Base-by-base conservation (phyloP, 64 coral and sea anemone genomes). In the Catalaphyllia jardinei region DNA sequence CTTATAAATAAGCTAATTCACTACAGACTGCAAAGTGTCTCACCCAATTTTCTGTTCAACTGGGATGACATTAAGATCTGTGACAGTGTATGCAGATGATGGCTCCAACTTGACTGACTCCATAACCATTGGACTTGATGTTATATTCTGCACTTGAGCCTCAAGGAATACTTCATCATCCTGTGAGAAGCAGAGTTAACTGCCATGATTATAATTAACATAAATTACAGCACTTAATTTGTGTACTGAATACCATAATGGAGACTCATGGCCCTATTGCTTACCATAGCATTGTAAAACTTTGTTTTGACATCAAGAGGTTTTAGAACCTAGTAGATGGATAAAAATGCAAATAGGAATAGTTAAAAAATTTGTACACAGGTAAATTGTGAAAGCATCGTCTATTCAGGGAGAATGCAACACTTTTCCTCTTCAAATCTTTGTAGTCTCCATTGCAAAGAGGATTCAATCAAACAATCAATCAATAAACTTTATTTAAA, bases 261-360 rank as follows among this genome's bases (percentile, higher is more conserved):
- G 42, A 46, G 42, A 46, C 54, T 57, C 1, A 57, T 18, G 46
- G 6, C 19, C n/a, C n/a, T n/a, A n/a, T n/a, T n/a, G 59, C 85
- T 42, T 90, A 98, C 96, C 96, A 90, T 91, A 39, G 93, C 93
- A 93, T 96, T 96, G 38, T 95, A 98, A 81, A 98, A 98, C 33
- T 95, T 98, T 79, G 96, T 98, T 67, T 98, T 98, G 9, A 98
- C 96, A 86, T 98, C 96, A 63, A 98, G 88, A 77, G 96, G 96
- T 72, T 98, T 98, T 18, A 98, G 80, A 61, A 98, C 96, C 96
- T 98, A 25, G 15, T 61, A 51, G 29, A 84, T 29, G 27, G 29
- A 73, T 55, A n/a, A 13, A 49, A 46, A 46, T 46, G 42, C 42
- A 46, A 46, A 35, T 35, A 35, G 33, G 33, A 35, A 35, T 3